Evolutionary conservation across 2,888 invertebrate genomes (phyloP).

Genomic region (Sycophila texana): DNA sequence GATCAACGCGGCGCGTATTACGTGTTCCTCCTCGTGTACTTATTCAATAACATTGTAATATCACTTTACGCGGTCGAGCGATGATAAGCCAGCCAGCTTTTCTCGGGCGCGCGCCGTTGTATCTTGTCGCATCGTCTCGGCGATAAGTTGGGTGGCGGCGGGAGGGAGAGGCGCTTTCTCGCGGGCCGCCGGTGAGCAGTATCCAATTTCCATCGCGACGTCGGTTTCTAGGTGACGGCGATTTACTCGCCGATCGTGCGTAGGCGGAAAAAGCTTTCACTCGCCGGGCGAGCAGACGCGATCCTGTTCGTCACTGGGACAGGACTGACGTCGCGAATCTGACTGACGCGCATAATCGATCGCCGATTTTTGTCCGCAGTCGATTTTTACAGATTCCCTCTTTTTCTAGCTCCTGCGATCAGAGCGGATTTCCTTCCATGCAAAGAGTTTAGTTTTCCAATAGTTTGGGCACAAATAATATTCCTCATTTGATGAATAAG

Average conservation of each 20-base stretch:
- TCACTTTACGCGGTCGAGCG: constrained; percentile 24
- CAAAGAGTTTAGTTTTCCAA: no score
- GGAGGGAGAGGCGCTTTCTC: background rate
- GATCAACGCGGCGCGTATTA: background rate
- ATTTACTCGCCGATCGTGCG: constrained; percentile 12
- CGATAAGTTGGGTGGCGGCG: constrained; percentile 3
- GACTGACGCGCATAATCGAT: background rate
- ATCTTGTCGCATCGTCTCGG: constrained; percentile 1
- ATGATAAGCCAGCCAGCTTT: background rate
- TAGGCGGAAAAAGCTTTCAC: constrained; percentile 14
- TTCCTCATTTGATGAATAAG: no score
- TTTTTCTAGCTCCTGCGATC: no score
- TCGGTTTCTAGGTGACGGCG: constrained; percentile 24
- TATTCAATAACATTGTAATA: constrained; percentile 32
- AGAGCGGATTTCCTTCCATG: no score
- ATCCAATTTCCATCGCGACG: constrained; percentile 27
- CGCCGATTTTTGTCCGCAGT: background rate
- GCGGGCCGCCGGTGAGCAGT: background rate
- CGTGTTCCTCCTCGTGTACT: constrained; percentile 1
- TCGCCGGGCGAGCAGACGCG: background rate
- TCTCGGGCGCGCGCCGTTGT: background rate
- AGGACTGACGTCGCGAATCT: constrained; percentile 41
- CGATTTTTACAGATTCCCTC: background rate
- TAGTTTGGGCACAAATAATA: no score
- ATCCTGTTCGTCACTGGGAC: constrained; percentile 42